phyloP scores from a whole-genome alignment of 2,113 vertebrate species.

The Ivindomyrus marchei region DNA sequence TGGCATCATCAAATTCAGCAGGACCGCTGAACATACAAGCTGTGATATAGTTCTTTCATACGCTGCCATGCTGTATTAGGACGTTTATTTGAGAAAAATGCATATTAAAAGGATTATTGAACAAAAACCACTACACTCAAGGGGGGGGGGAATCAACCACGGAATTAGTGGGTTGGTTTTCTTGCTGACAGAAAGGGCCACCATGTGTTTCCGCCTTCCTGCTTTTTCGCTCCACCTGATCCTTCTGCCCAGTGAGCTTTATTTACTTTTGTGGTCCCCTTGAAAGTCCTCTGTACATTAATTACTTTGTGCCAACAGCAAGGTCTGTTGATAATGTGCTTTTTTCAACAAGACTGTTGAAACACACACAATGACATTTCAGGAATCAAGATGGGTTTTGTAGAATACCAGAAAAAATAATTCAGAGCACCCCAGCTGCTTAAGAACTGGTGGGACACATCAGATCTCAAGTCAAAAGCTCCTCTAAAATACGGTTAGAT shows the following conservation, averaged over 20 bases:
- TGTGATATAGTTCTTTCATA: neutral
- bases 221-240: neutral
- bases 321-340: neutral
- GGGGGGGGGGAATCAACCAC: neutral
- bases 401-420: neutral
- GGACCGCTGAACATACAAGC: neutral
- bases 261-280: neutral
- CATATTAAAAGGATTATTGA: neutral
- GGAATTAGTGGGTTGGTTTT: neutral
- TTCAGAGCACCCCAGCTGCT: neutral
- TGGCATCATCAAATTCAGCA: neutral
- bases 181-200: neutral
- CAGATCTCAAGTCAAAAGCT: neutral
- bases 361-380: neutral
- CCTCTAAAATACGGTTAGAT: neutral
- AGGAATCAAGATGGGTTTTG: neutral
- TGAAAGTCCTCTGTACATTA: conserved; percentile 9
- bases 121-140: neutral
- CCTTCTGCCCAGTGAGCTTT: neutral
- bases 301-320: neutral
- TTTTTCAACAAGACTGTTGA: neutral
- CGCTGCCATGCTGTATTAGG: neutral
- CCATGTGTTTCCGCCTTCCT: neutral
- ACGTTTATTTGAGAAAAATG: neutral
- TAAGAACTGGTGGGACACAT: neutral